These are phyloP conservation scores for Anser brachyrhynchus DNA, from an alignment of 2,113 vertebrate genomes.

Conservation along the genomic window DNA sequence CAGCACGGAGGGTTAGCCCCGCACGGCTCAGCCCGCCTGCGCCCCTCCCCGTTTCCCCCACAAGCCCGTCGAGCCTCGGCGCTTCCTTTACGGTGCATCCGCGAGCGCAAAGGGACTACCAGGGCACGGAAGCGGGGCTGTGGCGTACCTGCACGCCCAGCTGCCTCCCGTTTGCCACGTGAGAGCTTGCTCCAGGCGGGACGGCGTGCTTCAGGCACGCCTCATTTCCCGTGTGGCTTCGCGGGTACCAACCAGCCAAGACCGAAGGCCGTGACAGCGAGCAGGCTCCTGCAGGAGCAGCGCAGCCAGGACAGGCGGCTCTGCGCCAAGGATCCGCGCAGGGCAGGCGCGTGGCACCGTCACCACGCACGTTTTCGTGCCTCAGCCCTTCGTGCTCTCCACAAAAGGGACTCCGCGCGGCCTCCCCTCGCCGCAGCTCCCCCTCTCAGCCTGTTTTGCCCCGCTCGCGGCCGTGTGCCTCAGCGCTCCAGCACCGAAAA, in stretches of 20 bases:
- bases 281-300: neutral
- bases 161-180: neutral
- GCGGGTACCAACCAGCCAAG: neutral
- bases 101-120: neutral
- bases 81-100: neutral
- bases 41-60: neutral
- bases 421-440: neutral
- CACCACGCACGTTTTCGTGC: neutral
- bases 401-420: neutral
- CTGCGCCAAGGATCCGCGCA: neutral
- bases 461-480: fast-evolving
- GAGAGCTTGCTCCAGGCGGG: neutral
- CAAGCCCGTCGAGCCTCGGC: neutral
- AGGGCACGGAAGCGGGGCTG: neutral
- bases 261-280: neutral
- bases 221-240: neutral
- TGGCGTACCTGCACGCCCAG: neutral
- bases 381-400: neutral
- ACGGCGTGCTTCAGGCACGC: neutral
- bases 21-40: neutral
- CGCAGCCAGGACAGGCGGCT: neutral
- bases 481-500: neutral
- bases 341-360: neutral
- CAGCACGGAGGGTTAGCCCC: neutral
- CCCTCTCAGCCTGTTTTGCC: neutral